Conservation (phyloP, 1,140 invertebrate genomes). For the Conus betulinus region DNA sequence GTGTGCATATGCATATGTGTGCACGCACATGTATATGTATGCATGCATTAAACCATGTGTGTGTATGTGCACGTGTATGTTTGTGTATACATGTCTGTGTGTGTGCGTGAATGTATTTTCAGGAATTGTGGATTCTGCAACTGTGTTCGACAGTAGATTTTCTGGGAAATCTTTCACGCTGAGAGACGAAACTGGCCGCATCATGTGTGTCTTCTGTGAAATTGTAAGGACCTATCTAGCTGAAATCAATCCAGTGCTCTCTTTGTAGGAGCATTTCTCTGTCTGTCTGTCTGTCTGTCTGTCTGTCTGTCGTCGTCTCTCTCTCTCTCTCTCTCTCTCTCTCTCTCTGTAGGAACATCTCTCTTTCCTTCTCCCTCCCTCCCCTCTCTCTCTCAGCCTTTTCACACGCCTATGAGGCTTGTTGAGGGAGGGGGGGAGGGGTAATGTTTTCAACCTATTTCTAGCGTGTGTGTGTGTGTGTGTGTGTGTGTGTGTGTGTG, state of each 20-base stretch:
- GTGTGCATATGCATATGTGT: constrained; percentile 16
- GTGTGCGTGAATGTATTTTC: neutral
- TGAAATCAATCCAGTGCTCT: neutral
- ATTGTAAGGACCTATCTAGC: neutral
- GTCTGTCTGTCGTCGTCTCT: neutral
- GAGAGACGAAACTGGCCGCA: constrained; percentile 12
- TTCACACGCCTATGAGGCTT: no score
- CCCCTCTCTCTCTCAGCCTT: neutral
- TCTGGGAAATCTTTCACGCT: neutral
- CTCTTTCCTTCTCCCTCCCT: neutral
- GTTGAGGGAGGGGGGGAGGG: no score
- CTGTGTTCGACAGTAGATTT: neutral
- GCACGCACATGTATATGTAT: neutral
- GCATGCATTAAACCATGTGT: neutral
- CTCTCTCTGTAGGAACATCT: neutral
- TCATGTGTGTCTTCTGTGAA: constrained; percentile 16
- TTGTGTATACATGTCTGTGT: neutral
- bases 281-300: neutral
- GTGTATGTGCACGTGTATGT: neutral
- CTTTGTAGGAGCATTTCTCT: neutral
- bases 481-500: no score
- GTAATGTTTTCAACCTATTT: no score
- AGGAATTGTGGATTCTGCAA: neutral
- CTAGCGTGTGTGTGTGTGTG: no score
- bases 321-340: constrained; percentile 1